Base-by-base conservation (phyloP, 2,888 invertebrate species). In the Euspilapteryx auroguttella region DNA sequence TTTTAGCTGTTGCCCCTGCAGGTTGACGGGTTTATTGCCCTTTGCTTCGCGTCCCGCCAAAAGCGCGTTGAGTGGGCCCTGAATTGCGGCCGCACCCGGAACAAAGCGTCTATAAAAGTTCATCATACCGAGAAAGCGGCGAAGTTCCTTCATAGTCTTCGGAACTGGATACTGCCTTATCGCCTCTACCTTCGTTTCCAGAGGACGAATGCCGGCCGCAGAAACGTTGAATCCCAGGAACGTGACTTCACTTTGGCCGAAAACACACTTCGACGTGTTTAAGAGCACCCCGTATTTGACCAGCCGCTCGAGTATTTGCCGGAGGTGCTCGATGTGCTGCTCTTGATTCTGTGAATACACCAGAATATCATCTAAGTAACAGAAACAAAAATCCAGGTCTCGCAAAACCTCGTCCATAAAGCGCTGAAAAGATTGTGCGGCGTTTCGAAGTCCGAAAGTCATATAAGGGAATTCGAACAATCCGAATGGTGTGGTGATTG, bases 141-240 rank as follows among this genome's bases (percentile, higher is more conserved):
- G 28, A 7, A 42, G 12, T 3, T 38, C 37, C 2, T 21, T 22
- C 0, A 40, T 30, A 7, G 29, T 33, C 11, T 30, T 11, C 2
- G 38, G 38, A 7, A 21, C 12, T 12, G 28, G 14, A 15, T 30
- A 42, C 0, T 38, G 21, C 6, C n/a, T 12, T 2, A 41, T 34
- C 0, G 32, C 35, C n/a, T 32, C 14, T 0, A 40, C 34, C 25
- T 32, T 27, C 17, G 33, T 31, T 1, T n/a, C 8, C 6, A 30
- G 35, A 21, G 36, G 37, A 8, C 45, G 40, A 61, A 82, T 82
- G 81, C 79, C 81, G 32, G 77, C 83, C 62, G 75, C 82, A 44
- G 83, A 87, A 26, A 82, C 86, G 15, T 69, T 86, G 50, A 86
- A 21, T 20, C 28, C 30, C 3, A 30, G 11, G 25, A 27, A 30